Percentiles rank a stretch among this genome's conserved stretches.
Conservation (phyloP, 2,113 vertebrate species). For the Progne subis region DNA sequence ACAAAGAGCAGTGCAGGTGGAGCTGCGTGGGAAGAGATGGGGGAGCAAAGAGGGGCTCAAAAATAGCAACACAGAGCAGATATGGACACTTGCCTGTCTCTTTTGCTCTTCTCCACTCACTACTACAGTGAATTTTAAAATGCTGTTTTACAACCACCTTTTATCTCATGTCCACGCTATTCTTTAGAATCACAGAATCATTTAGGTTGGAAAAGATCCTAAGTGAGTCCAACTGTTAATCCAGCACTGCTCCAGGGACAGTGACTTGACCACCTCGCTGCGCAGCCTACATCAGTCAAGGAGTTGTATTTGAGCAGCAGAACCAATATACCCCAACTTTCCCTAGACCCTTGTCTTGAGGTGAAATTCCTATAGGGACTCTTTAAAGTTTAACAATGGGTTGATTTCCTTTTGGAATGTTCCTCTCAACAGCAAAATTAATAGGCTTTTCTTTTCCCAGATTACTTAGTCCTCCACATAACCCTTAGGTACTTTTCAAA, state of each 20-base stretch:
- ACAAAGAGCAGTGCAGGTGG: conserved; percentile 62
- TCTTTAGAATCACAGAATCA: background rate
- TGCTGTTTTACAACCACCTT: background rate
- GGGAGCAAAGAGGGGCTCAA: background rate
- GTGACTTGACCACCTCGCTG: background rate
- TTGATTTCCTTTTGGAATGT: background rate
- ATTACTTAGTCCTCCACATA: background rate
- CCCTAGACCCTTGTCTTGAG: background rate
- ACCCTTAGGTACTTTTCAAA: background rate
- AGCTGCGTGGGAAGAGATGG: background rate
- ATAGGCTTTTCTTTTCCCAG: background rate
- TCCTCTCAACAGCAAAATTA: background rate
- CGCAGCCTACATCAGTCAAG: accelerated
- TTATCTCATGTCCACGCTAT: background rate
- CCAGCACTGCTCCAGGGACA: background rate
- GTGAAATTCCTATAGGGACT: background rate
- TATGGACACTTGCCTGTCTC: accelerated
- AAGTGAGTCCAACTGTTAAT: background rate
- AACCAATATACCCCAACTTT: background rate
- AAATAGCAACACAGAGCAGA: background rate
- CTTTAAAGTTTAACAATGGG: background rate
- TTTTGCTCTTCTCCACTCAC: background rate
- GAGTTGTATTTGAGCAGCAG: background rate
- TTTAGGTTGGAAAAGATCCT: background rate
- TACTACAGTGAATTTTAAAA: background rate